Evolutionary conservation across 2,888 invertebrate genomes (phyloP).

Genomic region (Chaetoderma sp.): DNA sequence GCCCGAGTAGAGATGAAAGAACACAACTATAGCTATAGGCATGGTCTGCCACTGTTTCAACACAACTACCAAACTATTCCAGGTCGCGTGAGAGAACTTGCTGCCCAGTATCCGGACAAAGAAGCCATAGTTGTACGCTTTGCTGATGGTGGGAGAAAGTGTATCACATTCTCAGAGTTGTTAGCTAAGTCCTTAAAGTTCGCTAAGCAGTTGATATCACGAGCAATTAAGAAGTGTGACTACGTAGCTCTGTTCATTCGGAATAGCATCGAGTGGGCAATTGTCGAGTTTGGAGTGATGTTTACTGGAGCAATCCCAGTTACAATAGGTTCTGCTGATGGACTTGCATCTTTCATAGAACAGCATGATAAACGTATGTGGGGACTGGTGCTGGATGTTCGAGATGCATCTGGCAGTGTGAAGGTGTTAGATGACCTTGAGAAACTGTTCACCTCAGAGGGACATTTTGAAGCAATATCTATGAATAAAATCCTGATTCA

Average conservation of each 20-base stretch:
- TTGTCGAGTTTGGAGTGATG: background rate
- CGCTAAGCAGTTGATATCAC: background rate
- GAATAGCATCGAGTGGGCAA: background rate
- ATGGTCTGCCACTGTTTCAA: too few relatives aligned
- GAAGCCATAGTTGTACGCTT: constrained; percentile 1
- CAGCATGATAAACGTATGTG: background rate
- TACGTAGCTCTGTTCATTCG: constrained; percentile 2
- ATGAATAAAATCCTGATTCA: background rate
- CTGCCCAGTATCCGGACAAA: too few relatives aligned
- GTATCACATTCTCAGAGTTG: constrained; percentile 4
- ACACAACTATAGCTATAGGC: too few relatives aligned
- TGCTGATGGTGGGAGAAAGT: background rate
- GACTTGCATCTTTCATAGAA: background rate
- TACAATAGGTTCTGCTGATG: too few relatives aligned
- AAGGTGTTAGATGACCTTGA: too few relatives aligned
- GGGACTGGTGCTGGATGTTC: background rate
- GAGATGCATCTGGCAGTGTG: background rate
- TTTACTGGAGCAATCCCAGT: background rate
- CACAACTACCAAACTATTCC: too few relatives aligned
- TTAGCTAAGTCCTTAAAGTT: background rate
- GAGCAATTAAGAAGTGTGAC: background rate
- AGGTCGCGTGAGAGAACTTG: too few relatives aligned
- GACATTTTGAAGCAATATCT: too few relatives aligned
- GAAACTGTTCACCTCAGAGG: background rate
- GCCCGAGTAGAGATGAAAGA: too few relatives aligned